A percentile compares a stretch with the other conserved stretches of the same genome.
Evolutionary conservation across 1,140 invertebrate species (phyloP).

Genomic region (Drosophila burlai): DNA sequence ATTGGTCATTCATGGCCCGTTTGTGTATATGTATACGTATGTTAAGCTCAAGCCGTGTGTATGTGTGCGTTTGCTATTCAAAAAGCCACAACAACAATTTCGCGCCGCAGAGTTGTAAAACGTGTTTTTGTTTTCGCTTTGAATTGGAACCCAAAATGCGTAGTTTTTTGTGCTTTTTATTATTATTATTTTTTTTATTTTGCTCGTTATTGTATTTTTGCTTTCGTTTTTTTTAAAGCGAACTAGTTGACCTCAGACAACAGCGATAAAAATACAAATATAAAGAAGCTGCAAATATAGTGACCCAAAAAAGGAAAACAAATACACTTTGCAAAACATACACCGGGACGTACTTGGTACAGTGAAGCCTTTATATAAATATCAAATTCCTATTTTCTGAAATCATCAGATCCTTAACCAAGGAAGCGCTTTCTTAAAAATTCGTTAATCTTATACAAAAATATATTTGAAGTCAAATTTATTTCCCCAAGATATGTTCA

Average conservation of each 20-base stretch:
- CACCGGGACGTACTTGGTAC: not conserved
- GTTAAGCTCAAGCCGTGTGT: slow-evolving; percentile 2
- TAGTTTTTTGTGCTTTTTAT: slow-evolving; percentile 62
- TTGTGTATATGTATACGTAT: slow-evolving; percentile 28
- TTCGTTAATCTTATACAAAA: too few relatives aligned
- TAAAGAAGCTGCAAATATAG: slow-evolving; percentile 28
- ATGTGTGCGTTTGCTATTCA: slow-evolving; percentile 56
- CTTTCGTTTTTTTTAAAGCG: slow-evolving; percentile 48
- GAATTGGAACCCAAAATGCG: slow-evolving; percentile 63
- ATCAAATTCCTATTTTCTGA: not conserved
- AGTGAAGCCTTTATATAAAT: not conserved
- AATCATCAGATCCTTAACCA: too few relatives aligned
- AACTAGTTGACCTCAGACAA: slow-evolving; percentile 74
- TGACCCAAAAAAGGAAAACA: slow-evolving; percentile 46
- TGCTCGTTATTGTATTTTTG: slow-evolving; percentile 50
- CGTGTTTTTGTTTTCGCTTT: slow-evolving; percentile 75
- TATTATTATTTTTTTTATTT: slow-evolving; percentile 23
- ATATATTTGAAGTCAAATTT: too few relatives aligned
- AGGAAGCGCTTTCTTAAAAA: too few relatives aligned
- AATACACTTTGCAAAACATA: slow-evolving; percentile 10
- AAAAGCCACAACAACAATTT: slow-evolving; percentile 65
- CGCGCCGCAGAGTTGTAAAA: slow-evolving; percentile 77
- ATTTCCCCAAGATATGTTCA: not conserved
- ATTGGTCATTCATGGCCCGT: slow-evolving; percentile 75
- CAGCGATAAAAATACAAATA: slow-evolving; percentile 45